Conservation (phyloP, 2,888 invertebrate genomes). For the Patella caerulea region DNA sequence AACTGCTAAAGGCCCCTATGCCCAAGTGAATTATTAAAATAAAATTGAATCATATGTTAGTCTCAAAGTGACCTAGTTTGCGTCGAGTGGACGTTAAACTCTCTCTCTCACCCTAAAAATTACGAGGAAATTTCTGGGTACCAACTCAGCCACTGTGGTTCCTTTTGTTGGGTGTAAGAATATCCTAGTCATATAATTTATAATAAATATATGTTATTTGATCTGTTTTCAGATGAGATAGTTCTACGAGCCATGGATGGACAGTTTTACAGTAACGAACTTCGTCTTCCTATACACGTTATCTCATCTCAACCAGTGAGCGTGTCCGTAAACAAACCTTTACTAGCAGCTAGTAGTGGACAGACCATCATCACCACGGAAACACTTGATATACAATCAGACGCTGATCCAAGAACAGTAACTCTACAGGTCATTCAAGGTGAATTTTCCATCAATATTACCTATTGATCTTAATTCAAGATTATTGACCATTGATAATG, state of each 20-base stretch:
- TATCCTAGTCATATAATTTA: no score
- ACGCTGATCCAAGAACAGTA: conserved; percentile 32
- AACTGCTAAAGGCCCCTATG: no score
- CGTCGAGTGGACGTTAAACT: no score
- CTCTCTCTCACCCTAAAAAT: no score
- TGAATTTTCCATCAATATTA: conserved; percentile 22
- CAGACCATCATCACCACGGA: conserved; percentile 39
- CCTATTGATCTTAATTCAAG: no score
- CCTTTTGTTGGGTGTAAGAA: no score
- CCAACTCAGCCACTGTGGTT: no score
- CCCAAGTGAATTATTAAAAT: no score
- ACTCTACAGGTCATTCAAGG: conserved; percentile 49
- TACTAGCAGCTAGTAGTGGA: conserved; percentile 43
- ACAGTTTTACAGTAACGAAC: conserved; percentile 43
- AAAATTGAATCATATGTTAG: no score
- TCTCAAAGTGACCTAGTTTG: no score
- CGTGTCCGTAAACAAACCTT: conserved; percentile 39
- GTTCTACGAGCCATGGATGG: conserved; percentile 48
- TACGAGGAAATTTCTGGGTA: no score
- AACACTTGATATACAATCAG: conserved; percentile 45
- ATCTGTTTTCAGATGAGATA: conserved; percentile 41
- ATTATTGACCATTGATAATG: no score
- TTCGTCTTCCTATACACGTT: conserved; percentile 40
- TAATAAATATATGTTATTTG: not conserved
- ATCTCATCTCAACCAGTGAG: conserved; percentile 35